A percentile compares a stretch with the other conserved stretches of the same genome.
phyloP scores from a whole-genome alignment of 2,113 vertebrate genomes.

The Stegostoma tigrinum region DNA sequence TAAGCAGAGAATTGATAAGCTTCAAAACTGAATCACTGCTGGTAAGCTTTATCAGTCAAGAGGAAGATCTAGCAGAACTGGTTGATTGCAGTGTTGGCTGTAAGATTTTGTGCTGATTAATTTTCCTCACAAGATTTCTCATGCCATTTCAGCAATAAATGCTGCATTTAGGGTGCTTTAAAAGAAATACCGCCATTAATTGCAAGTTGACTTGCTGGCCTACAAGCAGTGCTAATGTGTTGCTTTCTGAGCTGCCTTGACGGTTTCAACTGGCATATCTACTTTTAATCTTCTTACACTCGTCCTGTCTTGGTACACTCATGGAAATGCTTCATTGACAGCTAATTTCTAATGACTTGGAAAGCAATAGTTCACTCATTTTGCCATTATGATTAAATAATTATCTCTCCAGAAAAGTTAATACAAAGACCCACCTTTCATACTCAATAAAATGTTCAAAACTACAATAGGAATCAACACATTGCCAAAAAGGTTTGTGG shows the following conservation, averaged over 20 bases:
- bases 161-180: not conserved
- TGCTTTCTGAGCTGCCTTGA: not conserved
- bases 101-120: not conserved
- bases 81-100: not conserved
- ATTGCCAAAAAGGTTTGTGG: no score
- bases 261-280: not conserved
- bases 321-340: not conserved
- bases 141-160: not conserved
- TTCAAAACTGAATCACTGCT: not conserved
- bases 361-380: not conserved
- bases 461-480: not conserved
- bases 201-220: not conserved
- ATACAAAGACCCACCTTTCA: not conserved
- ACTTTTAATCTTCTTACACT: not conserved
- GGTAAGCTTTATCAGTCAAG: not conserved
- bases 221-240: not conserved
- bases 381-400: not conserved
- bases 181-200: not conserved
- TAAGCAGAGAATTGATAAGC: not conserved
- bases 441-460: not conserved
- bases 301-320: not conserved
- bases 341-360: not conserved
- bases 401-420: not conserved
- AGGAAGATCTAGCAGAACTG: not conserved
- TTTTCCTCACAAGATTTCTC: not conserved